Evolutionary conservation across 1,140 invertebrate genomes (phyloP).

Genomic region (Cyrtorhinus lividipennis): DNA sequence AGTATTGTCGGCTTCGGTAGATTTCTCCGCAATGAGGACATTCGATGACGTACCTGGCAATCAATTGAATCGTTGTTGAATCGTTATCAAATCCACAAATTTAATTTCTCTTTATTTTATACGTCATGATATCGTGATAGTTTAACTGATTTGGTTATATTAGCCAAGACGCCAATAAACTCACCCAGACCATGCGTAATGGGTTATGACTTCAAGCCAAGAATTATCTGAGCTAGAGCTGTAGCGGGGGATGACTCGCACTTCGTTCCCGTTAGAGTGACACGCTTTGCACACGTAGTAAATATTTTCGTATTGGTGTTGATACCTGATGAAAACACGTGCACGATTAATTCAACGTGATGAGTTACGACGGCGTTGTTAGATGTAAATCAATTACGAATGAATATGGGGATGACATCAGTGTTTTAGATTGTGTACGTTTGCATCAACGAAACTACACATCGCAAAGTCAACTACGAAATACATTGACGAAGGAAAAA

Average conservation of each 20-base stretch:
- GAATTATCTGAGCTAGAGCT: conserved; percentile 44
- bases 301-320: conserved; percentile 65
- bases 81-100: conserved; percentile 16
- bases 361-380: too few relatives aligned
- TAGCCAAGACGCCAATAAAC: conserved; percentile 22
- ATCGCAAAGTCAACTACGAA: too few relatives aligned
- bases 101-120: conserved; percentile 6
- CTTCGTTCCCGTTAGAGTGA: conserved; percentile 42
- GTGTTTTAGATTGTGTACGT: not conserved
- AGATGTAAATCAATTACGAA: too few relatives aligned
- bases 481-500: too few relatives aligned
- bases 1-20: conserved; percentile 64
- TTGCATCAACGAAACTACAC: not conserved
- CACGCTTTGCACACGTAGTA: conserved; percentile 56
- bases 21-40: conserved; percentile 70
- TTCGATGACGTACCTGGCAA: conserved; percentile 51
- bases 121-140: not conserved
- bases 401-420: too few relatives aligned
- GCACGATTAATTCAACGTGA: too few relatives aligned
- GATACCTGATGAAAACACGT: conserved; percentile 37
- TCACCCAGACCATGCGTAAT: conserved; percentile 65
- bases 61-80: too few relatives aligned
- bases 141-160: not conserved
- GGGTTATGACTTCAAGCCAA: conserved; percentile 47
- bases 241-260: conserved; percentile 45